Percentiles rank a stretch among this genome's conserved stretches.
These are phyloP conservation scores for Oxystoma pomonae DNA, from an alignment of 2,888 invertebrate species.

Conservation along the genomic window DNA sequence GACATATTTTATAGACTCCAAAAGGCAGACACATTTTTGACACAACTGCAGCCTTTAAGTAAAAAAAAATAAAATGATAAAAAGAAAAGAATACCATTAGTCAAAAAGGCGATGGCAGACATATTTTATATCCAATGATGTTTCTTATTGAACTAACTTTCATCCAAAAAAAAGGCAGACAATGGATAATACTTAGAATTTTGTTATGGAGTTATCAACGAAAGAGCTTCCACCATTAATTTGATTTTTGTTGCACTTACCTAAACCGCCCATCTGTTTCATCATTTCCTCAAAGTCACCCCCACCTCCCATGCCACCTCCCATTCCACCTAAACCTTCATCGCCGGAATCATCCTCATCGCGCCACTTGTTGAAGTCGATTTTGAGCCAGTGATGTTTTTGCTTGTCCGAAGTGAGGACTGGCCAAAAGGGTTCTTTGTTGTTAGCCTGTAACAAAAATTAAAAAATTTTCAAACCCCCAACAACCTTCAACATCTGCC, in stretches of 20 bases:
- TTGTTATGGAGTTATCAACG: neutral
- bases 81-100: no score
- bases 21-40: no score
- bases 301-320: constrained; percentile 45
- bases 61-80: no score
- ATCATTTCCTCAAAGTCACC: constrained; percentile 69
- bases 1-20: no score
- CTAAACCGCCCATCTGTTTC: constrained; percentile 65
- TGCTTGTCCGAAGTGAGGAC: constrained; percentile 77
- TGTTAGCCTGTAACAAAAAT: constrained; percentile 45
- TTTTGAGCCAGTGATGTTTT: constrained; percentile 94
- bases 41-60: no score
- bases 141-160: no score
- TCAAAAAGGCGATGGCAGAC: no score
- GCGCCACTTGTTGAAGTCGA: constrained; percentile 97
- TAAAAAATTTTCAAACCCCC: no score
- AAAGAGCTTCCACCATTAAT: neutral
- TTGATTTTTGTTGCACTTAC: constrained; percentile 36
- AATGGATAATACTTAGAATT: no score
- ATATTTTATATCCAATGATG: no score
- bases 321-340: constrained; percentile 56
- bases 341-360: constrained; percentile 94
- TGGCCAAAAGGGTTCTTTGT: constrained; percentile 81
- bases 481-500: no score
- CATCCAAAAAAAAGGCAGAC: no score